Base-by-base conservation (phyloP, 2,797 vertebrate species). In the Otus scops region DNA sequence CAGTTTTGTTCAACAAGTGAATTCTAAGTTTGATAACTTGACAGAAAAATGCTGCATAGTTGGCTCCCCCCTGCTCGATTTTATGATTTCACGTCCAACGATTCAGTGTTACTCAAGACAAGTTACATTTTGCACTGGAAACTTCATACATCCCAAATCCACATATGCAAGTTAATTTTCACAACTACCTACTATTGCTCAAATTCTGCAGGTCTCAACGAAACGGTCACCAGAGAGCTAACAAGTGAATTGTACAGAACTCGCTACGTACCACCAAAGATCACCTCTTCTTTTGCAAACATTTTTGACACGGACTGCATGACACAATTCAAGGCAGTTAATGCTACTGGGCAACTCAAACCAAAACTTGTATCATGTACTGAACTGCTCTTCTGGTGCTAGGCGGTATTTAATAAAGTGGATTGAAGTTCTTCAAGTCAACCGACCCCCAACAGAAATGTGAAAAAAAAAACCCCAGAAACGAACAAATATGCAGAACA, bases 71-170 rank as follows among this genome's bases (percentile, higher is more conserved):
- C 83, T 92, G 70, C 91, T 91, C 76, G 59, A 65, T 65, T 93
- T 81, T 89, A 89, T 47, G 70, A 50, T 87, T 97, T 93, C 77
- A 78, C 59, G 93, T 78, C 89, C 59, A 3, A 93, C 36, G 48
- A 71, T n/a, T 97, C 86, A 83, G 56, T 47, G 74, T 94, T 89
- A 91, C 92, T 85, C 92, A 91, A 96, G 91, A 87, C 85, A 94
- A 94, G 51, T 89, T 91, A 95, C 81, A 85, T 88, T 92, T 82
- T 93, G 86, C 95, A 97, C 93, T 95, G 95, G 93, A 97, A 96
- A 92, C 56, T 34, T 80, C 85, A 54, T 51, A 63, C 65, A 87
- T 81, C 67, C 69, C 71, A 88, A 89, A 92, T 65, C 88, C 95
- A 88, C 70, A 61, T 75, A 84, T 20, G 75, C 92, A 79, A 84